These are phyloP conservation scores for Hydrozoanthus gracilis DNA, from an alignment of 92 coral and sea anemone genomes.

Conservation along the genomic window DNA sequence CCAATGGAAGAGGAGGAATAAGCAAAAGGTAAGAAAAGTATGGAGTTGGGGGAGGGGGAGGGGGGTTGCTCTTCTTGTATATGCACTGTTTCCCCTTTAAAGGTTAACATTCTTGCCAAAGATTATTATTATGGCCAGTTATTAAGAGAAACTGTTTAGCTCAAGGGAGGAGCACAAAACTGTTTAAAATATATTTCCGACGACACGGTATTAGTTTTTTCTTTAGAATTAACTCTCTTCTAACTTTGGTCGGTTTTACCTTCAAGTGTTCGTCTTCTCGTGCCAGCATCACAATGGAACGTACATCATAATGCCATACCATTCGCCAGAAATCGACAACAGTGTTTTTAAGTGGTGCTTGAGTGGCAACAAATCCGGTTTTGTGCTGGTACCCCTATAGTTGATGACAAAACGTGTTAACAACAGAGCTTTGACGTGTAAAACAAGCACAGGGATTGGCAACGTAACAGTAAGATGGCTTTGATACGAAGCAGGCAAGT, in stretches of 20 bases:
- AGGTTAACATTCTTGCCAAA: no score
- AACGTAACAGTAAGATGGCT: background rate
- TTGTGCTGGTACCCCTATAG: constrained; percentile 4
- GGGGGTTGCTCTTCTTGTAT: no score
- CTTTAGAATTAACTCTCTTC: background rate
- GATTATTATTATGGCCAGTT: no score
- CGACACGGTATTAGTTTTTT: background rate
- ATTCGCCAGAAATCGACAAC: constrained; percentile 41
- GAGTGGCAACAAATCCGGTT: constrained; percentile 28
- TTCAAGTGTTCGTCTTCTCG: constrained; percentile 14
- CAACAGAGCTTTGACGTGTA: background rate
- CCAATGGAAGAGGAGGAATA: no score
- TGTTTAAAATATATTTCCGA: no score
- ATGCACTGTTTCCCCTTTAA: no score
- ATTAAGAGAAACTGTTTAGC: no score
- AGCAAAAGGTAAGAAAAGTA: no score
- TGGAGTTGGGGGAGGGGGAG: no score
- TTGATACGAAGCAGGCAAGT: background rate
- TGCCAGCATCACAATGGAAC: constrained; percentile 14
- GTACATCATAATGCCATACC: constrained; percentile 14
- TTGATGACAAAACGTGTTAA: background rate
- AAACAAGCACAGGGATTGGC: background rate
- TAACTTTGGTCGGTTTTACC: background rate
- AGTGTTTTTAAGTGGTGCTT: constrained; percentile 18
- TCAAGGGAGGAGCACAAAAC: no score